These are phyloP conservation scores for Clarias gariepinus DNA, from an alignment of 2,113 vertebrate species.

Conservation along the genomic window DNA sequence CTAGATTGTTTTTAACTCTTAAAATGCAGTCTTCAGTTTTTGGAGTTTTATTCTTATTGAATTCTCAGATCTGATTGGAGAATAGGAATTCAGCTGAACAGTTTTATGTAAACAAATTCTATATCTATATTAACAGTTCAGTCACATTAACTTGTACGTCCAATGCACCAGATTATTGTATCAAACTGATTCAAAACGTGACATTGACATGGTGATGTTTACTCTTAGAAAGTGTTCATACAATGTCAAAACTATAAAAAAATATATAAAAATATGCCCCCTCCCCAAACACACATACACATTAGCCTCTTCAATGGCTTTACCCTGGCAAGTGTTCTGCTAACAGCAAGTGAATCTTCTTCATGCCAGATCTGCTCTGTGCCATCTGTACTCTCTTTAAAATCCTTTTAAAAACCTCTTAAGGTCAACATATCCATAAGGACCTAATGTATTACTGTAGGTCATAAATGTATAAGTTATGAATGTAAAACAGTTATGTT, in stretches of 20 bases:
- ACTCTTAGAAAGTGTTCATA: background rate
- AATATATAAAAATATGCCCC: background rate
- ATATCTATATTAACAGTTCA: background rate
- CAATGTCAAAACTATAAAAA: background rate
- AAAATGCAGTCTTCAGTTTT: background rate
- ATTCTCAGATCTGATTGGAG: background rate
- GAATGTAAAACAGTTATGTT: background rate
- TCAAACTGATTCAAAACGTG: too few species aligned
- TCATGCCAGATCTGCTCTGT: background rate
- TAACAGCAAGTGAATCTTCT: background rate
- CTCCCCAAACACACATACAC: background rate
- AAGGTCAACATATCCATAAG: conserved; percentile 5
- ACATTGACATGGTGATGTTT: background rate
- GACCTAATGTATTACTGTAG: background rate
- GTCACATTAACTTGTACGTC: background rate
- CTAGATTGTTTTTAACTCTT: background rate
- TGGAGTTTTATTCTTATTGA: background rate
- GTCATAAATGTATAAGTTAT: too few species aligned
- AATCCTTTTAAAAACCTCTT: background rate
- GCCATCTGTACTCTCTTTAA: background rate
- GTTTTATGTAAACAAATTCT: background rate
- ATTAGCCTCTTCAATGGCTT: background rate
- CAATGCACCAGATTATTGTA: too few species aligned
- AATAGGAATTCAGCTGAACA: background rate
- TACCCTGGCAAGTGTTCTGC: background rate